These are phyloP conservation scores for Cerastis leucographa DNA, from an alignment of 2,888 invertebrate species.

Conservation along the genomic window DNA sequence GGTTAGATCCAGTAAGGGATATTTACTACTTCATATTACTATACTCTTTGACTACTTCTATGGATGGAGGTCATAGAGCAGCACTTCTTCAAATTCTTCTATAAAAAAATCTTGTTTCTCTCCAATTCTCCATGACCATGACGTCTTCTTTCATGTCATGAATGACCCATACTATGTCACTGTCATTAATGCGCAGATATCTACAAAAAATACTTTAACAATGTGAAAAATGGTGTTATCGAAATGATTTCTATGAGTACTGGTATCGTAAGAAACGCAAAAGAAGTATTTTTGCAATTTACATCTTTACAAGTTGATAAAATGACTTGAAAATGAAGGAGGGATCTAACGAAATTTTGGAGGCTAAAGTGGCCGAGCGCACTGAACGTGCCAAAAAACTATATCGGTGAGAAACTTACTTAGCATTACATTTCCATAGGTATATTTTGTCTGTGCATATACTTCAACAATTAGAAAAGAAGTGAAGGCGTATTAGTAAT, in stretches of 20 bases:
- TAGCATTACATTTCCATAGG: not conserved
- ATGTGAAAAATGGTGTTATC: slow-evolving; percentile 74
- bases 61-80: not conserved
- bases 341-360: slow-evolving; percentile 84
- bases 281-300: slow-evolving; percentile 75
- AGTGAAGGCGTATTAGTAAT: slow-evolving; percentile 62
- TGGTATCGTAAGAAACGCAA: slow-evolving; percentile 69
- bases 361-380: slow-evolving; percentile 86
- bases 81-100: not conserved
- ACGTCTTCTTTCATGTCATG: slow-evolving; percentile 17
- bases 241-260: slow-evolving; percentile 75
- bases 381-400: slow-evolving; percentile 88
- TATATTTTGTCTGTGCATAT: not conserved
- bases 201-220: slow-evolving; percentile 42
- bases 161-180: slow-evolving; percentile 30
- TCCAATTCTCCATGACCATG: not conserved
- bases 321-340: slow-evolving; percentile 90
- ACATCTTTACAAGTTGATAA: slow-evolving; percentile 85
- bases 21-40: not conserved
- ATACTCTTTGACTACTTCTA: too few relatives aligned
- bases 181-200: slow-evolving; percentile 60
- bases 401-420: slow-evolving; percentile 82
- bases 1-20: not conserved
- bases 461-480: slow-evolving; percentile 13
- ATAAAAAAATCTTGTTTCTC: not conserved